A percentile compares a stretch with the other conserved stretches of the same genome.
Evolutionary conservation across 2,113 vertebrate species (phyloP).

Genomic region (Nettapus auritus): DNA sequence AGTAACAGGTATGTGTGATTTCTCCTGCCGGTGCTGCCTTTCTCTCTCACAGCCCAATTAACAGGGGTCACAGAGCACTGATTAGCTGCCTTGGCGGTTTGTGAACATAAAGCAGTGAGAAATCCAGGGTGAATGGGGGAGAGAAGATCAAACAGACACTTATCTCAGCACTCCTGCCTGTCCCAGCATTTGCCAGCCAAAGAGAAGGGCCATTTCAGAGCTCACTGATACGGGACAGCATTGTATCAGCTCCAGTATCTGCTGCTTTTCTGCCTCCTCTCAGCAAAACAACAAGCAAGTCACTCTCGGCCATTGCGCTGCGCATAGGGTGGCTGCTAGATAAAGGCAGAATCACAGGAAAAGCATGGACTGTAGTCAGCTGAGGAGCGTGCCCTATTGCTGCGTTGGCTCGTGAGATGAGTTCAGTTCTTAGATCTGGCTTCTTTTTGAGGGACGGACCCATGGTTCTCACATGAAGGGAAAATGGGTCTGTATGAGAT

Average conservation of each 20-base stretch:
- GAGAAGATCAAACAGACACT: constrained; percentile 62
- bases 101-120: constrained; percentile 60
- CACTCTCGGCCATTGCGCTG: background rate
- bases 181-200: constrained; percentile 41
- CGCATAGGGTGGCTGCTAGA: background rate
- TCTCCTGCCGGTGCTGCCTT: constrained; percentile 29
- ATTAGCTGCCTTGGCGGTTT: constrained; percentile 51
- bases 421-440: background rate
- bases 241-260: background rate
- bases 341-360: background rate
- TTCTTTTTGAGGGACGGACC: background rate
- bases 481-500: background rate
- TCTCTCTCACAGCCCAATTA: constrained; percentile 53
- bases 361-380: background rate
- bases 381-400: background rate
- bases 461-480: background rate
- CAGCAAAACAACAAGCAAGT: constrained; percentile 8
- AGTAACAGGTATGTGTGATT: constrained; percentile 62
- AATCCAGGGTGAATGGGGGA: constrained; percentile 26
- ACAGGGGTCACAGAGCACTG: constrained; percentile 58
- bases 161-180: constrained; percentile 38
- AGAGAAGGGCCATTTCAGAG: constrained; percentile 38
- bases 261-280: constrained; percentile 41
- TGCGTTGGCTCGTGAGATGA: background rate
- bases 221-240: background rate